Evolutionary conservation across 2,113 vertebrate species (phyloP).

Genomic region (Rhinogobius similis): DNA sequence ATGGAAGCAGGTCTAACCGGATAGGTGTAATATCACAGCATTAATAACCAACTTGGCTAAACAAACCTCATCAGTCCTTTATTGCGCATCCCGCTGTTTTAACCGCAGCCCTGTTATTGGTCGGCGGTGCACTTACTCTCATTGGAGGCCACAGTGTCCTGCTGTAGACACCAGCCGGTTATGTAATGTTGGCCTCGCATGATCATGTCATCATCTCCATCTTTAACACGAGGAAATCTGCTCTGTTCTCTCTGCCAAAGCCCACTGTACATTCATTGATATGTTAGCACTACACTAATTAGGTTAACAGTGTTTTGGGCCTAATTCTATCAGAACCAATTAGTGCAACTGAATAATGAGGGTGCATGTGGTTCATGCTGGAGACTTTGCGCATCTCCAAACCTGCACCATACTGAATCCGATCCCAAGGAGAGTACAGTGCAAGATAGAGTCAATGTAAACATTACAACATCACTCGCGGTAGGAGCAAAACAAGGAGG

Average conservation of each 20-base stretch:
- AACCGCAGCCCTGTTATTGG: slow-evolving; percentile 14
- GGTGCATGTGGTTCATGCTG: slow-evolving; percentile 21
- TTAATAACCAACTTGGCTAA: neutral
- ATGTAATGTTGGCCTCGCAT: slow-evolving; percentile 64
- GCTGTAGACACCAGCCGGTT: slow-evolving; percentile 37
- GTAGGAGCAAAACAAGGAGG: slow-evolving; percentile 80
- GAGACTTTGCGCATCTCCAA: neutral
- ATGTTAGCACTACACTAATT: neutral
- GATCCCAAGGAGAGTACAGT: slow-evolving; percentile 24
- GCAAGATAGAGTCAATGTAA: slow-evolving; percentile 68
- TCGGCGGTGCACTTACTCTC: slow-evolving; percentile 29
- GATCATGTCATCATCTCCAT: slow-evolving; percentile 19
- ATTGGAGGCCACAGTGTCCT: slow-evolving; percentile 57
- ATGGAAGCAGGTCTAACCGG: neutral
- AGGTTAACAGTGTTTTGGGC: slow-evolving; percentile 6
- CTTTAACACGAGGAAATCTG: neutral
- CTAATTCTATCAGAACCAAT: slow-evolving; percentile 31
- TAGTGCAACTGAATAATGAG: slow-evolving; percentile 32
- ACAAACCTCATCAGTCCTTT: neutral
- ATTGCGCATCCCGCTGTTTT: neutral
- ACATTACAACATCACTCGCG: slow-evolving; percentile 76
- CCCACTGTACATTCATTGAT: neutral
- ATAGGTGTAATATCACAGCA: neutral
- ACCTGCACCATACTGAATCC: slow-evolving; percentile 12
- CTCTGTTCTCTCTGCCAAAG: neutral